These are phyloP conservation scores for Kryptopterus vitreolus DNA, from an alignment of 2,797 vertebrate species.

Conservation along the genomic window DNA sequence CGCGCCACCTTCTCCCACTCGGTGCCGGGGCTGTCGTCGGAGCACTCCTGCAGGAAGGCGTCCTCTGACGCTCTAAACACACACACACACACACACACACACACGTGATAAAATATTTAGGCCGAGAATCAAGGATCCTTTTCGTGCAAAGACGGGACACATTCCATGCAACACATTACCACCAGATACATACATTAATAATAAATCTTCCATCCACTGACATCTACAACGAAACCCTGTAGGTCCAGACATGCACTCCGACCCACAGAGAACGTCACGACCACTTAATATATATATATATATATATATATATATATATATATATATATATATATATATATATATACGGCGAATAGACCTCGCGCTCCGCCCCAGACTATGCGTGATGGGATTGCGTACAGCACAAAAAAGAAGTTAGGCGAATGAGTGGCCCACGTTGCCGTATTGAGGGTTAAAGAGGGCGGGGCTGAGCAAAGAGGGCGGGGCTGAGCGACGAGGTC, in stretches of 20 bases:
- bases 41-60: conserved; percentile 88
- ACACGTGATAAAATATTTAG: neutral
- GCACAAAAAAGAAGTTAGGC: too few relatives aligned
- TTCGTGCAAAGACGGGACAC: neutral
- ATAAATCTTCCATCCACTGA: neutral
- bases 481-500: conserved; percentile 7
- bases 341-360: conserved; percentile 13
- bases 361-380: neutral
- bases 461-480: neutral
- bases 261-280: neutral
- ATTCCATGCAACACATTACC: conserved; percentile 31
- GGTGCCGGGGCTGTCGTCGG: conserved; percentile 84
- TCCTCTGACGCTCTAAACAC: conserved; percentile 87
- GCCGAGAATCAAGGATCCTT: neutral
- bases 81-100: neutral
- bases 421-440: too few relatives aligned
- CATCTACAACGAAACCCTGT: neutral
- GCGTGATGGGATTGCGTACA: too few relatives aligned
- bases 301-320: too few relatives aligned
- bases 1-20: conserved; percentile 97
- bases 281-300: neutral
- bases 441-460: neutral
- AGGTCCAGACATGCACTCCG: conserved; percentile 29
- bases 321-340: too few relatives aligned
- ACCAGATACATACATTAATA: neutral